These are phyloP conservation scores for Bubo blakistoni DNA, from an alignment of 2,113 vertebrate genomes.

Conservation along the genomic window DNA sequence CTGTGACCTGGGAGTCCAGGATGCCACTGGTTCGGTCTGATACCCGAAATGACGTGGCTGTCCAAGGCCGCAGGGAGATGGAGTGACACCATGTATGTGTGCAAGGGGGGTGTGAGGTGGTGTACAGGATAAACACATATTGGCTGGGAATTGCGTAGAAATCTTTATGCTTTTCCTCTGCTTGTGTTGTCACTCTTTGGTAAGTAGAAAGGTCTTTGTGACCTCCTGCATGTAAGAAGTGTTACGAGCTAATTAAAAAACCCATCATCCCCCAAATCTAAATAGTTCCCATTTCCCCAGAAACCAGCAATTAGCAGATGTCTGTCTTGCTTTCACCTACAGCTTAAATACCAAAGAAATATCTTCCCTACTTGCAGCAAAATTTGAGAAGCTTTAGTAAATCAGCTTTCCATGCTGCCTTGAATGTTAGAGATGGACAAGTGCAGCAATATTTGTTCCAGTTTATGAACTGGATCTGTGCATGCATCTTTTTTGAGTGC, in stretches of 20 bases:
- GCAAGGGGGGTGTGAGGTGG: not conserved
- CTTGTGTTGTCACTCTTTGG: too few species aligned
- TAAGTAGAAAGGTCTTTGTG: not conserved
- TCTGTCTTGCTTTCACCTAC: not conserved
- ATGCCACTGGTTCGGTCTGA: rapidly evolving
- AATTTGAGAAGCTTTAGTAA: not conserved
- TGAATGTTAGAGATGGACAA: not conserved
- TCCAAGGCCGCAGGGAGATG: not conserved
- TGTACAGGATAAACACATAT: not conserved
- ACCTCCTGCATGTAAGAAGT: not conserved
- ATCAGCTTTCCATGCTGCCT: not conserved
- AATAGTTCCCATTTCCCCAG: not conserved
- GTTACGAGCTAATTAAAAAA: not conserved
- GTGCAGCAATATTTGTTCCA: not conserved
- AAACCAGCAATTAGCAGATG: not conserved
- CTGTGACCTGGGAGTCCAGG: not conserved
- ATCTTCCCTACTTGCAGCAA: not conserved
- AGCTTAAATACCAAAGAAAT: not conserved
- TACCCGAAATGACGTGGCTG: rapidly evolving
- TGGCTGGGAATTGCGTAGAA: not conserved
- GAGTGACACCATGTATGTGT: rapidly evolving
- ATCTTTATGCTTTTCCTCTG: not conserved
- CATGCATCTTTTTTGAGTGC: not conserved
- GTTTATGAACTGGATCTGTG: not conserved
- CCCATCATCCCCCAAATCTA: not conserved